Evolutionary conservation across 1,140 invertebrate species (phyloP).

Genomic region (Microplitis mediator): DNA sequence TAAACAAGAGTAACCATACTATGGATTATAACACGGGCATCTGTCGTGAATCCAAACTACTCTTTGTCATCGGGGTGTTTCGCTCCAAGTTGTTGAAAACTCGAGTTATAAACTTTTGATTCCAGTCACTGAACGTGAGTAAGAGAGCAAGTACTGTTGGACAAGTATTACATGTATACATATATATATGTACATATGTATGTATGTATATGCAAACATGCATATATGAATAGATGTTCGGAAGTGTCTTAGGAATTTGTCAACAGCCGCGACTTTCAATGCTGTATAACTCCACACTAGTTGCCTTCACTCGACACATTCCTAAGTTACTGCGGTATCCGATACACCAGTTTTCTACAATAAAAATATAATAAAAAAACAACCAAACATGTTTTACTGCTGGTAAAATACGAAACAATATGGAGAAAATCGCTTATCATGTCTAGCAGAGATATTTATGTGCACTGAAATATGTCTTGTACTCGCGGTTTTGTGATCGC

Average conservation of each 20-base stretch:
- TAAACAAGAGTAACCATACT: not conserved
- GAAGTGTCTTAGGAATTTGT: conserved; percentile 22
- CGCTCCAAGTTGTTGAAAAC: conserved; percentile 13
- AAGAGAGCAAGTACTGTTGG: conserved; percentile 3
- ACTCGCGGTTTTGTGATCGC: not conserved
- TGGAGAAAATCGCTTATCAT: not conserved
- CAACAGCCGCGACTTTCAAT: conserved; percentile 24
- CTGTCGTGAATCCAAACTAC: not conserved
- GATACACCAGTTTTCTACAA: not conserved
- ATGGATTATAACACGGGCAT: conserved; percentile 8
- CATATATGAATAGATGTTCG: not conserved
- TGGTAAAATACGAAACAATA: not conserved
- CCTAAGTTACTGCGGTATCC: conserved; percentile 16
- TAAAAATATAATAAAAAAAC: not conserved
- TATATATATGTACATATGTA: conserved; percentile 16
- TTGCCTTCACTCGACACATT: conserved; percentile 27
- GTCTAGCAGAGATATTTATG: not conserved
- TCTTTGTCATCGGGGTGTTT: not conserved
- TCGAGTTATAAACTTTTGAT: conserved; percentile 24
- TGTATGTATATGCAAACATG: conserved; percentile 2
- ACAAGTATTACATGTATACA: not conserved
- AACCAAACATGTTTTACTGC: not conserved
- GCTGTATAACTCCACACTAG: conserved; percentile 15
- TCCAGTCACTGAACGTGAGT: conserved; percentile 19
- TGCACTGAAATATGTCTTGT: not conserved